Conservation (phyloP, 92 coral and sea anemone genomes). For the Hydrozoanthus gracilis region DNA sequence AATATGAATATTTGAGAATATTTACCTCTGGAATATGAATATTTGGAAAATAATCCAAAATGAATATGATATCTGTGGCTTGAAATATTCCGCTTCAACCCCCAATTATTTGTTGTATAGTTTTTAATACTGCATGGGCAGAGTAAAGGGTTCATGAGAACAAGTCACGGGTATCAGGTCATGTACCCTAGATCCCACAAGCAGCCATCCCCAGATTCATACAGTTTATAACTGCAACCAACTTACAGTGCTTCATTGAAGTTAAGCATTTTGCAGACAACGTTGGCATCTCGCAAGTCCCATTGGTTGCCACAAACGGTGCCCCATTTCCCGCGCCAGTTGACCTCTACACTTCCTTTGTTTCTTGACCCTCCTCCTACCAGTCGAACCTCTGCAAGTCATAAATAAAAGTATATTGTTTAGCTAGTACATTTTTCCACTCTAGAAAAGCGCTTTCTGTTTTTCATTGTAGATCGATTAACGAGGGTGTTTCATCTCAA, state of each 20-base stretch:
- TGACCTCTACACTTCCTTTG: slow-evolving; percentile 16
- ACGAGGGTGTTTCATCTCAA: no score
- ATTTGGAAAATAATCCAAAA: no score
- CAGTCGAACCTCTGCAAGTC: slow-evolving; percentile 26
- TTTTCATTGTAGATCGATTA: no score
- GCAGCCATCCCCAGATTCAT: not conserved
- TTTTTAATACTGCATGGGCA: no score
- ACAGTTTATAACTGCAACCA: not conserved
- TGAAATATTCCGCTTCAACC: no score
- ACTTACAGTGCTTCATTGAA: slow-evolving; percentile 27
- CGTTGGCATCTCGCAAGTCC: slow-evolving; percentile 41
- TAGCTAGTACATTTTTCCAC: not conserved
- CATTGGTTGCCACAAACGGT: slow-evolving; percentile 20
- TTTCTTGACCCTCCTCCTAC: not conserved
- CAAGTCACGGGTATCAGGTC: no score
- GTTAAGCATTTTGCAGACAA: slow-evolving; percentile 27
- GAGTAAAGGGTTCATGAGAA: no score
- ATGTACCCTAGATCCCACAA: not conserved
- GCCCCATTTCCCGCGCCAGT: slow-evolving; percentile 24
- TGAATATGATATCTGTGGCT: no score
- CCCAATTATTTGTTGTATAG: no score
- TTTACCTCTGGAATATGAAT: no score
- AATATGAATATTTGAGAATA: no score
- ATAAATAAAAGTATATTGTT: not conserved
- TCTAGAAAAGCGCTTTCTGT: no score